Evolutionary conservation across 2,888 invertebrate species (phyloP).

Genomic region (Drosophila crucigera): DNA sequence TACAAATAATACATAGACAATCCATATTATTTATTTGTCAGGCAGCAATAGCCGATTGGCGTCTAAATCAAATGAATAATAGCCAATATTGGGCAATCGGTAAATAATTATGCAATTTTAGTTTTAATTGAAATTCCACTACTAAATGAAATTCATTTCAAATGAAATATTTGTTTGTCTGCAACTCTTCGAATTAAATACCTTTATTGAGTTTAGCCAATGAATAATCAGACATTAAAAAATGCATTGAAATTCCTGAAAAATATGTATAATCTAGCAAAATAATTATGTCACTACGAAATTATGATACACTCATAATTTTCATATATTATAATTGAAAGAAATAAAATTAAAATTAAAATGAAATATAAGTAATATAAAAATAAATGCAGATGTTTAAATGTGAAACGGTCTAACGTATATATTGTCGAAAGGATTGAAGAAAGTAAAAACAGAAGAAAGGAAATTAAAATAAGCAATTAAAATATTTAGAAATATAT

Average conservation of each 20-base stretch:
- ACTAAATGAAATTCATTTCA: neutral
- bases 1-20: neutral
- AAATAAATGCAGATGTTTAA: neutral
- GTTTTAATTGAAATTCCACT: neutral
- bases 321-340: neutral
- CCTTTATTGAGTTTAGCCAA: neutral
- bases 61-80: neutral
- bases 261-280: neutral
- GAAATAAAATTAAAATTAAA: neutral
- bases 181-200: neutral
- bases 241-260: neutral
- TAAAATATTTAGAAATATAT: neutral
- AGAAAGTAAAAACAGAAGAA: neutral
- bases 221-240: neutral
- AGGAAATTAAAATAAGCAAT: neutral
- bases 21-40: neutral
- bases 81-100: neutral
- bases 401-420: neutral
- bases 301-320: too few relatives aligned
- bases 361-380: too few relatives aligned
- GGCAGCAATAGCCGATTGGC: neutral
- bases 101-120: neutral
- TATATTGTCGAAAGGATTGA: rapidly evolving
- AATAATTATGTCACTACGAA: neutral
- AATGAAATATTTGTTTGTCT: neutral